A percentile compares a stretch with the other conserved stretches of the same genome.
phyloP scores from a whole-genome alignment of 2,113 vertebrate genomes.

The Phoenicopterus ruber region DNA sequence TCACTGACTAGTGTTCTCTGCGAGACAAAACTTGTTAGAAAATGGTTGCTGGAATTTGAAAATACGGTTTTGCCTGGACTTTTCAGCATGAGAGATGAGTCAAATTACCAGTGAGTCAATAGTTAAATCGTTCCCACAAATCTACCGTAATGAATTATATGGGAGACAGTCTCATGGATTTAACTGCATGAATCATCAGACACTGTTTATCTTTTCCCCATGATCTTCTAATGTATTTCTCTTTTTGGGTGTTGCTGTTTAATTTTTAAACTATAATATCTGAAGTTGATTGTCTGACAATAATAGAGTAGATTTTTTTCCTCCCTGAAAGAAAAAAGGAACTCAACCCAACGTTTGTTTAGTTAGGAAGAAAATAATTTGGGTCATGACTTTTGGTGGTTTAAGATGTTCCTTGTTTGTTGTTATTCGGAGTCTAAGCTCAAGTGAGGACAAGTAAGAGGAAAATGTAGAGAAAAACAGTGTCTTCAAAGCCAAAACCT shows the following conservation, averaged over 20 bases:
- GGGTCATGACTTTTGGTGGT: background rate
- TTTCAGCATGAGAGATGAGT: background rate
- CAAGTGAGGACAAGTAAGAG: accelerated
- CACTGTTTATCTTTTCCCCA: background rate
- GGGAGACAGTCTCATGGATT: background rate
- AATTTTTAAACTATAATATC: background rate
- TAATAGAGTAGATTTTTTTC: background rate
- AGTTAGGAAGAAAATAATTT: background rate
- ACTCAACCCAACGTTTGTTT: background rate
- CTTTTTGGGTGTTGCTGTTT: background rate
- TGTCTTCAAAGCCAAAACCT: background rate
- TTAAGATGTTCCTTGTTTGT: background rate
- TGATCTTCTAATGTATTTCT: background rate
- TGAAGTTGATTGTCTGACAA: background rate
- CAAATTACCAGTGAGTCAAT: background rate
- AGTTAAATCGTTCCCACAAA: background rate
- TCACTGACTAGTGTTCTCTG: background rate
- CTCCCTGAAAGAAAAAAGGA: background rate
- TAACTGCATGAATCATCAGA: background rate
- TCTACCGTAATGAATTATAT: background rate
- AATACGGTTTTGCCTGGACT: background rate
- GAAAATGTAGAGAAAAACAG: background rate
- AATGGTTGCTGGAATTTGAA: background rate
- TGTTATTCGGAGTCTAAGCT: background rate
- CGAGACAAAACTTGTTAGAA: background rate